Evolutionary conservation across 2,113 vertebrate species (phyloP).

Genomic region (Melanostigma gelatinosum): DNA sequence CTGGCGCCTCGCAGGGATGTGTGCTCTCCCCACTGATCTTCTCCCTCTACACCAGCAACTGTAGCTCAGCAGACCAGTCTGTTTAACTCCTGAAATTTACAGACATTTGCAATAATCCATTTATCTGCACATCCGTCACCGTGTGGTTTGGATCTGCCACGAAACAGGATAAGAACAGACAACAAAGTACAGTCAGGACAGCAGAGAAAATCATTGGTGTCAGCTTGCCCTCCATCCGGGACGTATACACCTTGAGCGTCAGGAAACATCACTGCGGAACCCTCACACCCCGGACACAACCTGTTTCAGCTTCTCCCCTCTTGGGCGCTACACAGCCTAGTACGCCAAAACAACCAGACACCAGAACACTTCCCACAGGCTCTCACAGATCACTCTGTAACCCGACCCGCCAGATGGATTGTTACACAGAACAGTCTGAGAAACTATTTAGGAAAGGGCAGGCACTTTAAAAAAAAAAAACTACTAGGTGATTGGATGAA

Average conservation of each 20-base stretch:
- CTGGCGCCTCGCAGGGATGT: not conserved
- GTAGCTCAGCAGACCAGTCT: not conserved
- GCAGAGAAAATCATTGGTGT: not conserved
- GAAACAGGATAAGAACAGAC: not conserved
- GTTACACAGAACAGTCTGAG: not conserved
- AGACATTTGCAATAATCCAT: not conserved
- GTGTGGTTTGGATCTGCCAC: not conserved
- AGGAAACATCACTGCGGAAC: not conserved
- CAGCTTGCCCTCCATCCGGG: not conserved
- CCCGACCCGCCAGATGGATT: not conserved
- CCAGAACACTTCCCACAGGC: not conserved
- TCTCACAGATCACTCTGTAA: not conserved
- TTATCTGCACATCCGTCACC: not conserved
- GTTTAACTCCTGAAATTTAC: not conserved
- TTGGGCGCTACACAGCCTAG: not conserved
- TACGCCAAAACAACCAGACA: not conserved
- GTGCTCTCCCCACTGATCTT: not conserved
- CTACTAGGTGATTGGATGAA: not conserved
- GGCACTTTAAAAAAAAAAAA: not conserved
- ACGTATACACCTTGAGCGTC: not conserved
- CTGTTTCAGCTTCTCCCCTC: not conserved
- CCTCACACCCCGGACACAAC: not conserved
- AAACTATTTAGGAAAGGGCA: not conserved
- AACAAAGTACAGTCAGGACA: not conserved
- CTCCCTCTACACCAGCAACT: not conserved